Evolutionary conservation across 2,113 vertebrate species (phyloP).

Genomic region (Actinemys pallida): DNA sequence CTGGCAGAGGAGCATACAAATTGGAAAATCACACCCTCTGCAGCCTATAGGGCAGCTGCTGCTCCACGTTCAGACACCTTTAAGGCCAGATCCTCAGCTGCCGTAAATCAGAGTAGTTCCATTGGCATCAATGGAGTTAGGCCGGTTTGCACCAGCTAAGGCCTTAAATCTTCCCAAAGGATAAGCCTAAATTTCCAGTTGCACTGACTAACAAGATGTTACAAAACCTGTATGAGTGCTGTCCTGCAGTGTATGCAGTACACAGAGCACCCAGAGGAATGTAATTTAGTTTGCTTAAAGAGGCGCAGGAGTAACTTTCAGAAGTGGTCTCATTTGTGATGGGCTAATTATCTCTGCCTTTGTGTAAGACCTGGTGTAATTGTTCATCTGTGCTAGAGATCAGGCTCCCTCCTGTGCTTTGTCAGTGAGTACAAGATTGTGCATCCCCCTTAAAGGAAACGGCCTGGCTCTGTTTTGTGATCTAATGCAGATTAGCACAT

Average conservation of each 20-base stretch:
- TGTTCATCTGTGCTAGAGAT: slow-evolving; percentile 44
- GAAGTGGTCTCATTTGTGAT: slow-evolving; percentile 14
- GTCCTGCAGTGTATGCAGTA: background rate
- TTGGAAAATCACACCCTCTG: background rate
- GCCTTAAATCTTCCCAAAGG: background rate
- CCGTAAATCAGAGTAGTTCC: background rate
- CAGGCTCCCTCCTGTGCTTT: background rate
- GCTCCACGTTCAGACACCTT: background rate
- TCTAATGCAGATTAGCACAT: background rate
- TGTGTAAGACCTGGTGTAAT: background rate
- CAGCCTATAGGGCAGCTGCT: background rate
- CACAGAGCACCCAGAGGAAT: background rate
- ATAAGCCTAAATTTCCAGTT: background rate
- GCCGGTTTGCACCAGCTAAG: background rate
- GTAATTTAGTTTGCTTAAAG: background rate
- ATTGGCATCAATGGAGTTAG: background rate
- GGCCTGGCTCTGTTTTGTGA: slow-evolving; percentile 58
- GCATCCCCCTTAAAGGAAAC: slow-evolving; percentile 50
- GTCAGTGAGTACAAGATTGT: slow-evolving; percentile 51
- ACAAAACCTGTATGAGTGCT: background rate
- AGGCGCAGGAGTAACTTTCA: background rate
- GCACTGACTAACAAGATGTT: background rate
- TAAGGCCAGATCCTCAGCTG: background rate
- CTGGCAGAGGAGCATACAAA: background rate
- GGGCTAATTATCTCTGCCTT: background rate